These are phyloP conservation scores for Phocoena sinus DNA, from an alignment of 2,113 vertebrate genomes.

Conservation along the genomic window DNA sequence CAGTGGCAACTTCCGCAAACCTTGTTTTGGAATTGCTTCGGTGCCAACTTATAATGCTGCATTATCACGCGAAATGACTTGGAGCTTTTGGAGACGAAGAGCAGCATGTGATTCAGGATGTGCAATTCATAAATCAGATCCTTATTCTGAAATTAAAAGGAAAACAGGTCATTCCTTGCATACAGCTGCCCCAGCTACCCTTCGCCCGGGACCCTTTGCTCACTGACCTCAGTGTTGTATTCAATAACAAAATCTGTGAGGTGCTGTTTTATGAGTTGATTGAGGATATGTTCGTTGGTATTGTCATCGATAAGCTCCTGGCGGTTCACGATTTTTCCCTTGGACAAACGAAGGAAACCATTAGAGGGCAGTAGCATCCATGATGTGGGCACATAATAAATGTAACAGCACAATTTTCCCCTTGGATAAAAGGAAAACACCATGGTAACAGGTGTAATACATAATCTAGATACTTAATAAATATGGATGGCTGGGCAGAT, in stretches of 20 bases:
- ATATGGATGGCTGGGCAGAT: neutral
- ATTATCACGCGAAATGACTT: slow-evolving; percentile 77
- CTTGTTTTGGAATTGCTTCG: slow-evolving; percentile 87
- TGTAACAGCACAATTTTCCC: neutral
- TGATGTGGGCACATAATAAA: neutral
- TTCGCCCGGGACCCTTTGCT: neutral
- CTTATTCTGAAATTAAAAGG: slow-evolving; percentile 83
- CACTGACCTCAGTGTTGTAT: slow-evolving; percentile 81
- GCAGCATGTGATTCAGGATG: slow-evolving; percentile 88
- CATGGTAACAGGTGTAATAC: neutral
- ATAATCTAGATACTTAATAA: neutral
- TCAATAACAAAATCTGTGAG: slow-evolving; percentile 84
- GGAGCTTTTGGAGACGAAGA: slow-evolving; percentile 86
- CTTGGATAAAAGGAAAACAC: neutral
- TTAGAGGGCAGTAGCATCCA: neutral
- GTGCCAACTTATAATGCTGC: slow-evolving; percentile 79
- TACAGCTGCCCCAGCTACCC: neutral
- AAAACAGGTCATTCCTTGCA: slow-evolving; percentile 34
- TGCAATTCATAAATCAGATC: slow-evolving; percentile 87
- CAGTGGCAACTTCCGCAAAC: slow-evolving; percentile 72
- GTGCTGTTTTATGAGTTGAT: slow-evolving; percentile 78
- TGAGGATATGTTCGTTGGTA: slow-evolving; percentile 72
- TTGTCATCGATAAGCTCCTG: slow-evolving; percentile 76
- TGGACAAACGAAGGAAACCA: slow-evolving; percentile 42
- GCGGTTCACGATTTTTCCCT: slow-evolving; percentile 78